phyloP scores from a whole-genome alignment of 2,888 invertebrate species.

The Drosophila leonis region DNA sequence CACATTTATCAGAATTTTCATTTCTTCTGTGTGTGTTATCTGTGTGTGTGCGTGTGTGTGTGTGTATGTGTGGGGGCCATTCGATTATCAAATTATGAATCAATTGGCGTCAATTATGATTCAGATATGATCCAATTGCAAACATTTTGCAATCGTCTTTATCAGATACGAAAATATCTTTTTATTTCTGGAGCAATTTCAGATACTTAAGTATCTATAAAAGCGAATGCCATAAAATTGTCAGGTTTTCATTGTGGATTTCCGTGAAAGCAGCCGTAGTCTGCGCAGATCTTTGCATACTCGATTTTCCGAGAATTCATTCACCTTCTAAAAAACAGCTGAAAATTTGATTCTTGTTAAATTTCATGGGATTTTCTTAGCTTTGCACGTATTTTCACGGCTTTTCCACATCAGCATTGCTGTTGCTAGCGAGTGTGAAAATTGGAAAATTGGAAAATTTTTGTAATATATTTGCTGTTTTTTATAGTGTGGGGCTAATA shows the following conservation, averaged over 20 bases:
- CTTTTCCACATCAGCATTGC: conserved; percentile 15
- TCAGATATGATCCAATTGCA: conserved; percentile 12
- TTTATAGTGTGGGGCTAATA: not conserved
- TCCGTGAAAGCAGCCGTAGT: conserved; percentile 37
- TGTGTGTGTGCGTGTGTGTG: not conserved
- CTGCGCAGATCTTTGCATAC: conserved; percentile 1
- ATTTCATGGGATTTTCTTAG: conserved; percentile 50
- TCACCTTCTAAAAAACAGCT: conserved; percentile 26
- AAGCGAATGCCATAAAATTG: conserved; percentile 1
- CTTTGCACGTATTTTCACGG: conserved; percentile 36
- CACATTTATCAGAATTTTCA: not conserved
- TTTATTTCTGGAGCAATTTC: conserved; percentile 8
- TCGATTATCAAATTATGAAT: conserved; percentile 48
- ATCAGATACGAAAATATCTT: conserved; percentile 14
- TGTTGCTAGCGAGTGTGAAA: conserved; percentile 27
- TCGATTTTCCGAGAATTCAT: conserved; percentile 38
- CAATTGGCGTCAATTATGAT: conserved; percentile 42
- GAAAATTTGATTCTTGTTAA: conserved; percentile 54
- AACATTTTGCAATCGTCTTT: conserved; percentile 3
- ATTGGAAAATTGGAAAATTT: conserved; percentile 4
- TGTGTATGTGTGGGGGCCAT: conserved; percentile 7
- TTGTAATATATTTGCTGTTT: not conserved
- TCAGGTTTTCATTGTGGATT: conserved; percentile 9
- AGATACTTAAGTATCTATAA: not conserved
- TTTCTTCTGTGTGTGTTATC: not conserved